Conservation (phyloP, 2,113 vertebrate genomes). For the Argyrosomus japonicus region DNA sequence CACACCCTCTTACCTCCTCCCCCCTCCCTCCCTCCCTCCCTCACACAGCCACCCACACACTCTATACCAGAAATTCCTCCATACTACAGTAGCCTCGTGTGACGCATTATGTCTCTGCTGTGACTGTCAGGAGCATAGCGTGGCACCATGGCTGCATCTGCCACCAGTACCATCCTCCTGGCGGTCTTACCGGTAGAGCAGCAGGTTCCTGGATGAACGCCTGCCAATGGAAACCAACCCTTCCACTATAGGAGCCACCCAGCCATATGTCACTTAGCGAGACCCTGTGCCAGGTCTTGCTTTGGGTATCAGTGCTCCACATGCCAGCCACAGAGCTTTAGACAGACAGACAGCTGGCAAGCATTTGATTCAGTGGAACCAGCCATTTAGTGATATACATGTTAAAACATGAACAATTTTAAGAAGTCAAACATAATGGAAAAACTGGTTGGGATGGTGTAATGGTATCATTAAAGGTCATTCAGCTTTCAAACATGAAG, state of each 20-base stretch:
- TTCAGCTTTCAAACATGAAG: not conserved
- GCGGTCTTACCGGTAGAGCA: slow-evolving; percentile 48
- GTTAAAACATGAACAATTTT: not conserved
- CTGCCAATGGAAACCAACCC: slow-evolving; percentile 67
- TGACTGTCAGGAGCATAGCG: slow-evolving; percentile 57
- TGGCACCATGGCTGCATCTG: slow-evolving; percentile 73
- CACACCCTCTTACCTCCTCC: slow-evolving; percentile 9
- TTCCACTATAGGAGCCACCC: slow-evolving; percentile 52
- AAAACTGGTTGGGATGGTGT: not conserved
- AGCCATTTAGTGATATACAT: not conserved
- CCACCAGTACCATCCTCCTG: slow-evolving; percentile 58
- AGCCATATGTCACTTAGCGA: slow-evolving; percentile 66
- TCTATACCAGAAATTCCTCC: slow-evolving; percentile 71
- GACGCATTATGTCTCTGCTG: slow-evolving; percentile 65
- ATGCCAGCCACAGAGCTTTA: slow-evolving; percentile 33
- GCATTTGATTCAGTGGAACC: slow-evolving; percentile 22
- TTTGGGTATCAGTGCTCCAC: slow-evolving; percentile 30
- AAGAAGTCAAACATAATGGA: not conserved
- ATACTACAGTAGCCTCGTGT: slow-evolving; percentile 50
- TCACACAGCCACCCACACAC: slow-evolving; percentile 32
- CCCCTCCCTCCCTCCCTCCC: slow-evolving; percentile 14
- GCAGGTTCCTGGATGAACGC: slow-evolving; percentile 66
- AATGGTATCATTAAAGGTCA: not conserved
- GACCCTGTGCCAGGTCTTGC: slow-evolving; percentile 51
- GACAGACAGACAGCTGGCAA: slow-evolving; percentile 29